A percentile compares a stretch with the other conserved stretches of the same genome.
Conservation (phyloP, 2,113 vertebrate species). For the Chitala chitala region DNA sequence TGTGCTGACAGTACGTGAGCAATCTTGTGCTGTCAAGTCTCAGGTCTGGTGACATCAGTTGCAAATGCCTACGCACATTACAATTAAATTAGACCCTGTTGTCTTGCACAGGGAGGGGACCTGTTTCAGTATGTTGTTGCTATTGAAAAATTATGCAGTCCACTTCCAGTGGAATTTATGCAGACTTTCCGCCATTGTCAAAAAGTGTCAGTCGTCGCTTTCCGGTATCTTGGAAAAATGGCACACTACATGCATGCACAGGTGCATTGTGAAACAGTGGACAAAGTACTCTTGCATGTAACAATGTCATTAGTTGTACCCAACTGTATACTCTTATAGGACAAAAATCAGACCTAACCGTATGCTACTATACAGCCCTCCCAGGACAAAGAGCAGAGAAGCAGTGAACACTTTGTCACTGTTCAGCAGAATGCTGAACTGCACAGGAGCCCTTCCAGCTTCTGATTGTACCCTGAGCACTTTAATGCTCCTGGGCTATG, state of each 20-base stretch:
- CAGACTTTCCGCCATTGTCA: conserved; percentile 22
- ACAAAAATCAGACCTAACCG: too few species aligned
- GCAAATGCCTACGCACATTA: conserved; percentile 17
- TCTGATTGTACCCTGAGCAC: background rate
- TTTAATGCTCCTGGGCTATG: background rate
- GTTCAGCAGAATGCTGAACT: background rate
- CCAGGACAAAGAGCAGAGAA: background rate
- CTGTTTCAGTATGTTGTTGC: conserved; percentile 23
- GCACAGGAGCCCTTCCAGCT: background rate
- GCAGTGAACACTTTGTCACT: background rate
- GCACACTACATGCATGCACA: background rate
- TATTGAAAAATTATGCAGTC: conserved; percentile 17
- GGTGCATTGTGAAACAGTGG: background rate
- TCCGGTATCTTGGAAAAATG: background rate
- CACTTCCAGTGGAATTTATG: conserved; percentile 30
- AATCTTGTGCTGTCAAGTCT: background rate
- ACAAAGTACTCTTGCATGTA: background rate
- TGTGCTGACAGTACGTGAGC: background rate
- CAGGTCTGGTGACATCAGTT: background rate
- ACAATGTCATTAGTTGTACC: background rate
- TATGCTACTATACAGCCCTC: background rate
- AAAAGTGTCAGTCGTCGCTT: background rate
- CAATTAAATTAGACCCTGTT: conserved; percentile 24
- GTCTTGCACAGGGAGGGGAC: background rate
- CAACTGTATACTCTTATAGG: background rate